Base-by-base conservation (phyloP, 2,113 vertebrate species). In the Dromaius novaehollandiae region DNA sequence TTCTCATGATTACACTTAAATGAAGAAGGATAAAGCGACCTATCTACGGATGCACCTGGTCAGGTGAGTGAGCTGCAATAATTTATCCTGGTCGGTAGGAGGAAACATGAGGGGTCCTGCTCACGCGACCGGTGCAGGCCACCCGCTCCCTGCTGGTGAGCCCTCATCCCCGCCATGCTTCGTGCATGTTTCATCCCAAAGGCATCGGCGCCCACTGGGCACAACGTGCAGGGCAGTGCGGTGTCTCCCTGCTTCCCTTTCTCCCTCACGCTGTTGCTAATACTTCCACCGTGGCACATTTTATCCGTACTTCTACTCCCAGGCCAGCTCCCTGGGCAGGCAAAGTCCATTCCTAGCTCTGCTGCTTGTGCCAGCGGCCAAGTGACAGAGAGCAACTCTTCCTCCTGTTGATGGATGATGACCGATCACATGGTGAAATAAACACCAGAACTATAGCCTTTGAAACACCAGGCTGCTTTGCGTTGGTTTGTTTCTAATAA, bases 271-370 rank as follows among this genome's bases (percentile, higher is more conserved):
- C 61, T 88, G 76, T 25, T 8, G 1, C 28, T 71, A 56, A 30
- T 46, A 19, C 17, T 86, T 71, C 34, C 11, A 12, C 4, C 56
- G 18, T 18, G 1, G 25, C 21, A 4, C 0, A 0, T 32, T 82
- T 50, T 13, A 36, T 28, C n/a, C 63, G 20, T 1, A 0, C 11
- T 51, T 28, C 48, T 34, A 46, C 9, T 51, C 55, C 32, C 30
- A 42, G 69, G 82, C 24, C 11, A 4, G 40, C 0, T 0, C 5
- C 1, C 30, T 22, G 25, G 48, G 68, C 7, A 1, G 61, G 44
- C 17, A 12, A 14, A 51, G n/a, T 73, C 32, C 88, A 1, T n/a
- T 44, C 53, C 38, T 55, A 21, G 40, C 7, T 7, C 14, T 48
- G 9, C 30, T 71, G 24, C 26, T 69, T 46, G 61, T 42, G n/a